A percentile compares a stretch with the other conserved stretches of the same genome.
Evolutionary conservation across 2,797 vertebrate genomes (phyloP).

Genomic region (Ispidina picta): DNA sequence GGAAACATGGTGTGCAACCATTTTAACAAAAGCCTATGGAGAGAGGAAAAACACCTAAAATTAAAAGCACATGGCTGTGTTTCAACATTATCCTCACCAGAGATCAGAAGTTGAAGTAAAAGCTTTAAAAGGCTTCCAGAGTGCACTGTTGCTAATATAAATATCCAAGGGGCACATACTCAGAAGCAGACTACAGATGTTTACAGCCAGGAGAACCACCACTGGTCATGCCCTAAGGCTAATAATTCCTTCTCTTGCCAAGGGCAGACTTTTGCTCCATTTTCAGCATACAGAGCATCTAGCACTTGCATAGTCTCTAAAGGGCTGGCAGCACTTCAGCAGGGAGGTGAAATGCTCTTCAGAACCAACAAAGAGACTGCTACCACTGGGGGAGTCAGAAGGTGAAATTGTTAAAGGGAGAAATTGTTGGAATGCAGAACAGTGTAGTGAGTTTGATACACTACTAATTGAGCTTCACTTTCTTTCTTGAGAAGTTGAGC

Average conservation of each 20-base stretch:
- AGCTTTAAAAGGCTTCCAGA: background rate
- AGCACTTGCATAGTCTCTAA: background rate
- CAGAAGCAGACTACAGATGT: background rate
- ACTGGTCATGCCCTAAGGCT: background rate
- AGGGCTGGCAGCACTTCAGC: background rate
- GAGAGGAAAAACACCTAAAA: background rate
- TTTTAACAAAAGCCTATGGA: conserved; percentile 71
- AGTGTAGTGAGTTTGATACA: background rate
- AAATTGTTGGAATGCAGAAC: background rate
- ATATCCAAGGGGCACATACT: background rate
- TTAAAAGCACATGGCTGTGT: background rate
- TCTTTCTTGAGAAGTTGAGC: background rate
- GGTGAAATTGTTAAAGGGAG: background rate
- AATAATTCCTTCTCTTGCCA: background rate
- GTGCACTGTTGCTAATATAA: background rate
- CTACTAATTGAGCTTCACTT: background rate
- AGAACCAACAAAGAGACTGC: background rate
- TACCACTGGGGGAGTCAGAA: background rate
- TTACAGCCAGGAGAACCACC: background rate
- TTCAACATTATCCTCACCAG: background rate
- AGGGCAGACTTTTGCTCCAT: background rate
- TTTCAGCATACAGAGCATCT: background rate
- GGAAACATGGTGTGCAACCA: conserved; percentile 53
- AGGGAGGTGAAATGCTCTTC: background rate
- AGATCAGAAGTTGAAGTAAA: background rate